Evolutionary conservation across 37 sponge, comb jelly and placozoan genomes (phyloP).

Genomic region (Diacarnus erythraeanus): DNA sequence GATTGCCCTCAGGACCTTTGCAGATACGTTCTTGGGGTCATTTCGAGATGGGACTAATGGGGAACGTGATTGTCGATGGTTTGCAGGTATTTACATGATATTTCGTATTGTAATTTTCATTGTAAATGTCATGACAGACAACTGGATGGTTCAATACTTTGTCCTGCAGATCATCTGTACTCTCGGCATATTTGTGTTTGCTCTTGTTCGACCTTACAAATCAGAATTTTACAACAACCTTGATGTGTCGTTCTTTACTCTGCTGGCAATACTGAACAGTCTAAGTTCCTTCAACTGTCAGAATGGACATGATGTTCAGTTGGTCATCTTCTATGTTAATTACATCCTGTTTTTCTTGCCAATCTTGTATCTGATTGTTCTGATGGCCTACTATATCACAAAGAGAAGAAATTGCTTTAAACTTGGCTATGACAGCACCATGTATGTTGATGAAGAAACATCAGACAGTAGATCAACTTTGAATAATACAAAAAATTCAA

Average conservation of each 20-base stretch:
- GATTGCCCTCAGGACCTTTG: slow-evolving; percentile 33
- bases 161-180: slow-evolving; percentile 20
- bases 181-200: slow-evolving; percentile 3
- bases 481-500: background rate
- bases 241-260: slow-evolving; percentile 19
- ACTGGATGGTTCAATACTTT: background rate
- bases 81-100: slow-evolving; percentile 29
- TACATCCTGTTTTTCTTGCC: slow-evolving; percentile 41
- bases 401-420: background rate
- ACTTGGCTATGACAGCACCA: background rate
- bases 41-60: slow-evolving; percentile 11
- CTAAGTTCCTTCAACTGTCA: slow-evolving; percentile 16
- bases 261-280: slow-evolving; percentile 12
- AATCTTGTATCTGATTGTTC: slow-evolving; percentile 28
- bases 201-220: slow-evolving; percentile 41
- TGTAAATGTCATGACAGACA: background rate
- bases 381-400: slow-evolving; percentile 1
- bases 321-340: slow-evolving; percentile 9
- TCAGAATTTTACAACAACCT: slow-evolving; percentile 38
- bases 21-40: slow-evolving; percentile 35
- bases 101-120: slow-evolving; percentile 25
- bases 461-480: background rate
- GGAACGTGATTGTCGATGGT: slow-evolving; percentile 30
- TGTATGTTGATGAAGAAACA: background rate
- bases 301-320: background rate